Percentiles rank a stretch among this genome's conserved stretches.
These are phyloP conservation scores for Colostygia pectinataria DNA, from an alignment of 2,888 invertebrate genomes.

Conservation along the genomic window DNA sequence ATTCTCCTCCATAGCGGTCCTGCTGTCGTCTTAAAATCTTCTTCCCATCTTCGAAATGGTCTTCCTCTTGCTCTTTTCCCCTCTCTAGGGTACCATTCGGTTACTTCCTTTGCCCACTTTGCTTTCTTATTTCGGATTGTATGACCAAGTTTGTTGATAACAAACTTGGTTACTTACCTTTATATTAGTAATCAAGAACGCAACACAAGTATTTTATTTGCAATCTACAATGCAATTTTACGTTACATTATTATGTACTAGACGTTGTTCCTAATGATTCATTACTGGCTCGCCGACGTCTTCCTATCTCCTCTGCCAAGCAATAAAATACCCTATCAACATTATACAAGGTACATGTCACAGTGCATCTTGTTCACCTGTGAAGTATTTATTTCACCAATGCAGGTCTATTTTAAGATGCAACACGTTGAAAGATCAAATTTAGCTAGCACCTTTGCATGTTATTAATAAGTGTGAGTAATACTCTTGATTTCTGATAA, in stretches of 20 bases:
- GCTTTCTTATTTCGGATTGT: no score
- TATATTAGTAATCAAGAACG: no score
- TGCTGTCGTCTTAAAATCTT: no score
- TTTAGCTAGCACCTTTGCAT: slow-evolving; percentile 26
- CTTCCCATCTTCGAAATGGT: no score
- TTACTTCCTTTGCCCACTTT: no score
- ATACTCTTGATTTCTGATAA: slow-evolving; percentile 3
- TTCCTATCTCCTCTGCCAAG: slow-evolving; percentile 25
- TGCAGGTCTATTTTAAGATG: slow-evolving; percentile 28
- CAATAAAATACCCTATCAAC: slow-evolving; percentile 16
- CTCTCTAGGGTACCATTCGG: no score
- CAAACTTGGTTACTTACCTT: no score
- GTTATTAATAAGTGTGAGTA: slow-evolving; percentile 25
- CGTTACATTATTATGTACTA: not conserved
- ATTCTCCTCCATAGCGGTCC: no score
- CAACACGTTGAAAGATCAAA: slow-evolving; percentile 27
- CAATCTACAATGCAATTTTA: not conserved
- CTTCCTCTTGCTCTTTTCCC: no score
- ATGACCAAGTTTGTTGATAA: no score
- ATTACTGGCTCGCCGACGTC: slow-evolving; percentile 23
- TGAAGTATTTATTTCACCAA: slow-evolving; percentile 21
- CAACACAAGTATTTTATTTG: no score
- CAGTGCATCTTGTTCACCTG: slow-evolving; percentile 23
- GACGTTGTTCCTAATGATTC: slow-evolving; percentile 17
- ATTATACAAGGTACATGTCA: slow-evolving; percentile 8